A percentile compares a stretch with the other conserved stretches of the same genome.
These are phyloP conservation scores for Adoxophyes honmai DNA, from an alignment of 1,140 invertebrate species.

Conservation along the genomic window DNA sequence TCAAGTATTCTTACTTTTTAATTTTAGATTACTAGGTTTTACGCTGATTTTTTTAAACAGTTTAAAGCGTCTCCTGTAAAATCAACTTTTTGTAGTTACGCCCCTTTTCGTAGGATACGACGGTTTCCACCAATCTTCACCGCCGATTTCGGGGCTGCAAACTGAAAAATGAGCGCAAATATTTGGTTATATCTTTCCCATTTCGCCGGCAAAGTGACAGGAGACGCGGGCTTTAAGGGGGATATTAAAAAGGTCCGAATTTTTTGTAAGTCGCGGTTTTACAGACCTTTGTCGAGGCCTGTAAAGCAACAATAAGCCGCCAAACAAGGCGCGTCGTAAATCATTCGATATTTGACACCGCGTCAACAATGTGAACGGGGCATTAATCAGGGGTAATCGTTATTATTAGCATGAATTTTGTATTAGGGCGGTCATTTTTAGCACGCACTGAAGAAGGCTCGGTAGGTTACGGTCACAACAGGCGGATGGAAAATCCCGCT, in stretches of 20 bases:
- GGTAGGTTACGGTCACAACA: no score
- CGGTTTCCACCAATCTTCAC: no score
- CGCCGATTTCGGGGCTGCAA: constrained; percentile 24
- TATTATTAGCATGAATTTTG: background rate
- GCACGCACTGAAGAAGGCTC: no score
- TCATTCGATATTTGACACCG: constrained; percentile 39
- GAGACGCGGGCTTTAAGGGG: constrained; percentile 33
- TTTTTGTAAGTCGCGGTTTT: constrained; percentile 31
- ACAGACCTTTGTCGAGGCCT: constrained; percentile 23
- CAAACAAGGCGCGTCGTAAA: constrained; percentile 45
- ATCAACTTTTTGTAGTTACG: no score
- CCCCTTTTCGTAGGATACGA: no score
- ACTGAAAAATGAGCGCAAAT: constrained; percentile 50
- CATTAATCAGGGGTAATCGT: constrained; percentile 26
- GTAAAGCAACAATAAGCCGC: constrained; percentile 33
- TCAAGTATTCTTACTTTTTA: no score
- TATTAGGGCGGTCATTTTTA: no score
- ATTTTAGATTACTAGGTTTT: no score
- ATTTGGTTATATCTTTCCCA: constrained; percentile 48
- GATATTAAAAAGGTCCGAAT: constrained; percentile 48
- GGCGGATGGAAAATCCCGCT: no score
- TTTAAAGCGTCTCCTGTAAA: no score
- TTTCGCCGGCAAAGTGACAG: constrained; percentile 40
- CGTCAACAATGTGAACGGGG: constrained; percentile 32
- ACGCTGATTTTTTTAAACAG: no score